These are phyloP conservation scores for Formica exsecta DNA, from an alignment of 1,140 invertebrate genomes.

Conservation along the genomic window DNA sequence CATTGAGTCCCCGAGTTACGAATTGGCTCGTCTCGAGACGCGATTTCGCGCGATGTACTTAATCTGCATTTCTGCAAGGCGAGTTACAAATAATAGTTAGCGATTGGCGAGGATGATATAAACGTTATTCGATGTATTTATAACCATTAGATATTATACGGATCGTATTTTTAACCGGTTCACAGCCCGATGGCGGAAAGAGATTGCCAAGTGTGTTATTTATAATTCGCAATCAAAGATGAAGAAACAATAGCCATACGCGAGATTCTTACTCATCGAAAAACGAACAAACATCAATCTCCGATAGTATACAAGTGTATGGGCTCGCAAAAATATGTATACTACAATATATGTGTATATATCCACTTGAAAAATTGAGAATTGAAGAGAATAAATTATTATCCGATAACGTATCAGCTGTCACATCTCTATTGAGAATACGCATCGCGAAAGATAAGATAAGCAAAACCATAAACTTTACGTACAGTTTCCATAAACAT, in stretches of 20 bases:
- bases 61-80: not conserved
- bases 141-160: conserved; percentile 45
- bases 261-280: not conserved
- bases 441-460: not conserved
- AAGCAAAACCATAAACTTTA: not conserved
- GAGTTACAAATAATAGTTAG: conserved; percentile 43
- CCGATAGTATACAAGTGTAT: not conserved
- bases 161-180: conserved; percentile 54
- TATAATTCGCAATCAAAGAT: conserved; percentile 33
- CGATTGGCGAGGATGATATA: conserved; percentile 36
- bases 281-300: not conserved
- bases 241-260: conserved; percentile 10
- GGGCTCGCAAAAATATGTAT: not conserved
- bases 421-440: conserved; percentile 6
- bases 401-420: conserved; percentile 16
- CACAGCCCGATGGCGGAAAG: conserved; percentile 59
- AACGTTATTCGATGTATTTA: conserved; percentile 54
- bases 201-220: conserved; percentile 54
- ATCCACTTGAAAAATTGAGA: not conserved
- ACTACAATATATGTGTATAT: not conserved
- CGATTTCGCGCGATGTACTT: not conserved
- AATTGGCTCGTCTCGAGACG: conserved; percentile 38
- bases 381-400: conserved; percentile 28
- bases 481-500: not conserved
- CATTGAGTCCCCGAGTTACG: not conserved